phyloP scores from a whole-genome alignment of 2,888 invertebrate species.

The Zaprionus bogoriensis region DNA sequence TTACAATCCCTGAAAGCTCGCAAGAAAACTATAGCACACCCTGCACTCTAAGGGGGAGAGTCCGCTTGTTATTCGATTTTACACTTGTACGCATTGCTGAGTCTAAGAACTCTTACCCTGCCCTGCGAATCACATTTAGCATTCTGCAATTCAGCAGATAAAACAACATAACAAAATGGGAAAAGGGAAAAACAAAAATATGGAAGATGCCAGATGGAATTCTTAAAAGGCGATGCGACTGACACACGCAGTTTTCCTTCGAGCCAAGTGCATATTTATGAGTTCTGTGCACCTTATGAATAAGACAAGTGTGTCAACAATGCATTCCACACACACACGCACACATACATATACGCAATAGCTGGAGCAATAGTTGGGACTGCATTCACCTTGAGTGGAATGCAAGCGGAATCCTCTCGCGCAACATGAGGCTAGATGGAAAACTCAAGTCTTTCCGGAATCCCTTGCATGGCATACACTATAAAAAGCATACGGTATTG shows the following conservation, averaged over 20 bases:
- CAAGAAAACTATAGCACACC: too few species aligned
- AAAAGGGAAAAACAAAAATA: neutral
- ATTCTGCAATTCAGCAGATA: constrained; percentile 63
- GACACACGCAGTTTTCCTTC: constrained; percentile 45
- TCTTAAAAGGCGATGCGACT: constrained; percentile 17
- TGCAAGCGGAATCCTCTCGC: constrained; percentile 34
- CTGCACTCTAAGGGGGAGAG: too few species aligned
- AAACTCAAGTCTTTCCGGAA: constrained; percentile 2
- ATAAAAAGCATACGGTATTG: neutral
- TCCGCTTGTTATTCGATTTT: constrained; percentile 25
- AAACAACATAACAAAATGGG: constrained; percentile 2
- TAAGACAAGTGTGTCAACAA: constrained; percentile 73
- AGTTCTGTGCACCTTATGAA: constrained; percentile 59
- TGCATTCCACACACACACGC: constrained; percentile 54
- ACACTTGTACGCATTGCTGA: constrained; percentile 18
- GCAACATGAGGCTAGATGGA: constrained; percentile 24
- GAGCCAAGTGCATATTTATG: constrained; percentile 66
- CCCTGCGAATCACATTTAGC: constrained; percentile 24
- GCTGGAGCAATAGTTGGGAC: neutral
- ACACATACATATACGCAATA: constrained; percentile 16
- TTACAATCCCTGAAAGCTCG: neutral
- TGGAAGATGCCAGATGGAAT: neutral
- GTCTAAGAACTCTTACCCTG: neutral
- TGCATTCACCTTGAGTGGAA: constrained; percentile 42
- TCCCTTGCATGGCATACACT: constrained; percentile 21